These are phyloP conservation scores for Sorex araneus DNA, from an alignment of 2,113 vertebrate species.

Conservation along the genomic window DNA sequence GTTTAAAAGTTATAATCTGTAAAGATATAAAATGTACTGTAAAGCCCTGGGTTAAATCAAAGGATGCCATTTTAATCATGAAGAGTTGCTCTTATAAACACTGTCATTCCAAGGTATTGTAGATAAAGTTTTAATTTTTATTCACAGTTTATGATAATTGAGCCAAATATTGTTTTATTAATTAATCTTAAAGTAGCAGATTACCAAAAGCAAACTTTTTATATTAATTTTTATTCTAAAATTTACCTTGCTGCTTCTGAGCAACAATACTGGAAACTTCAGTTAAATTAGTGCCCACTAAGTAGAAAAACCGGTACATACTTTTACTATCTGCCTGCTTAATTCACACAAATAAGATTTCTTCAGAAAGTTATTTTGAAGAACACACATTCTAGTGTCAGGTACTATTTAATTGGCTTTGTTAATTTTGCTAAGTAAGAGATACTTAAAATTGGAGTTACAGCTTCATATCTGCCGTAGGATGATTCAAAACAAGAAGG, in stretches of 20 bases:
- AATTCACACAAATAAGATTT: slow-evolving; percentile 39
- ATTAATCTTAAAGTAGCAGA: slow-evolving; percentile 20
- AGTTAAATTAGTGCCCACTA: not conserved
- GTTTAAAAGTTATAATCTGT: not conserved
- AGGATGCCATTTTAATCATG: not conserved
- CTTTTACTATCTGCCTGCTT: not conserved
- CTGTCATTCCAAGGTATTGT: not conserved
- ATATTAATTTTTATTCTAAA: slow-evolving; percentile 5
- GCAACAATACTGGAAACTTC: not conserved
- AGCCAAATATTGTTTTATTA: not conserved
- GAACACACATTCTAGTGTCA: not conserved
- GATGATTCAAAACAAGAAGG: slow-evolving; percentile 25
- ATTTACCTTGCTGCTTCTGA: not conserved
- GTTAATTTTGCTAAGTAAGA: slow-evolving; percentile 36
- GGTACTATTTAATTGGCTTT: not conserved
- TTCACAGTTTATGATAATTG: not conserved
- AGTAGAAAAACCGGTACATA: not conserved
- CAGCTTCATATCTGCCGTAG: not conserved
- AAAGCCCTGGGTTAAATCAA: not conserved
- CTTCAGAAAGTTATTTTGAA: not conserved
- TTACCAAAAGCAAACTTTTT: slow-evolving; percentile 9
- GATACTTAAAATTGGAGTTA: not conserved
- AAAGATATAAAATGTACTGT: not conserved
- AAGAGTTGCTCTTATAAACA: not conserved
- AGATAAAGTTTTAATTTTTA: not conserved